Evolutionary conservation across 2,797 vertebrate genomes (phyloP).

Genomic region (Luscinia megarhynchos): DNA sequence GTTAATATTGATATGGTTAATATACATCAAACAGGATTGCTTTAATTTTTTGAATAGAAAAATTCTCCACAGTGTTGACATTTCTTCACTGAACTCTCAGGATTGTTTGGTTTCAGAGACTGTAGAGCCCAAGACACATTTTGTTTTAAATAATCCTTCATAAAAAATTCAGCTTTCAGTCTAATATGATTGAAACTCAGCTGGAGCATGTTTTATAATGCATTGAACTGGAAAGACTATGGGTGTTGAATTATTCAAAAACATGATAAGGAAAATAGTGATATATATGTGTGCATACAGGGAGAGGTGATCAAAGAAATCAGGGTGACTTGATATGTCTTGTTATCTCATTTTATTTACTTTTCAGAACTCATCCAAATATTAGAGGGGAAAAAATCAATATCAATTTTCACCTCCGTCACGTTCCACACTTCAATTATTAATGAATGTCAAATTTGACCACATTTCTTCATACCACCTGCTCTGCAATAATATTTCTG

Average conservation of each 20-base stretch:
- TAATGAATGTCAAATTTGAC: conserved; percentile 86
- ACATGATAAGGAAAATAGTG: conserved; percentile 72
- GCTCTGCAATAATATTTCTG: conserved; percentile 80
- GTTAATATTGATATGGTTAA: conserved; percentile 84
- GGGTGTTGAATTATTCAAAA: conserved; percentile 84
- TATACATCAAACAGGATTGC: conserved; percentile 77
- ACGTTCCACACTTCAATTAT: conserved; percentile 81
- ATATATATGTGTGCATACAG: conserved; percentile 70
- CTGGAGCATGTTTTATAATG: conserved; percentile 83
- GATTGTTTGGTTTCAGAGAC: conserved; percentile 82
- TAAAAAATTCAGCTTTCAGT: conserved; percentile 83
- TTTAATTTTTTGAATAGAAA: conserved; percentile 78
- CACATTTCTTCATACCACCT: conserved; percentile 76
- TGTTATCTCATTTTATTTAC: conserved; percentile 85
- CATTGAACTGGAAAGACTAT: conserved; percentile 82
- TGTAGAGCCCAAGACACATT: conserved; percentile 77
- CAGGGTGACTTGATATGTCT: conserved; percentile 78
- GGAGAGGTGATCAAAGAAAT: conserved; percentile 78
- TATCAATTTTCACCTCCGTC: conserved; percentile 83
- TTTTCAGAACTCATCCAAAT: conserved; percentile 83
- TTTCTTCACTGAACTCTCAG: conserved; percentile 79
- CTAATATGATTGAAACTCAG: conserved; percentile 84
- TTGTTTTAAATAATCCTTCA: conserved; percentile 86
- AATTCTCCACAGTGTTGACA: conserved; percentile 81
- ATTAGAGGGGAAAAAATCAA: conserved; percentile 81